phyloP scores from a whole-genome alignment of 2,113 vertebrate genomes.

The Burhinus bistriatus region DNA sequence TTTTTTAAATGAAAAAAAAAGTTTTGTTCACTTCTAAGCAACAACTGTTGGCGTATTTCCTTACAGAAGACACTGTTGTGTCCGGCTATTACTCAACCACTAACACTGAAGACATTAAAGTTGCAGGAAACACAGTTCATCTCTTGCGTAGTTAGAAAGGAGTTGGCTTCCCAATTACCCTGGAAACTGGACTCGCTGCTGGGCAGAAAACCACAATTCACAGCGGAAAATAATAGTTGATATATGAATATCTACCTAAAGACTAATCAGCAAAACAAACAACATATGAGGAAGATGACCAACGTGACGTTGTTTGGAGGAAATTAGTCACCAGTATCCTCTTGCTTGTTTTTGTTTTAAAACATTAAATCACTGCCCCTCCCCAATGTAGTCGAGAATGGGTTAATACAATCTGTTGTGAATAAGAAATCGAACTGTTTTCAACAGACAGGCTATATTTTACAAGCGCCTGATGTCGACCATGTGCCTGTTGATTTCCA shows the following conservation, averaged over 20 bases:
- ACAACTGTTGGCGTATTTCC: slow-evolving; percentile 7
- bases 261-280: slow-evolving; percentile 34
- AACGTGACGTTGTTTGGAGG: slow-evolving; percentile 19
- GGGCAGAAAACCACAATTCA: slow-evolving; percentile 65
- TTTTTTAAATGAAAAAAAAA: neutral
- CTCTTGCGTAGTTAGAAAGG: slow-evolving; percentile 53
- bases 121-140: slow-evolving; percentile 59
- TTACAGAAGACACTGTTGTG: slow-evolving; percentile 33
- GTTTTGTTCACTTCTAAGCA: neutral
- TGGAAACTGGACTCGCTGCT: slow-evolving; percentile 45
- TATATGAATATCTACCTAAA: slow-evolving; percentile 31
- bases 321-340: slow-evolving; percentile 60
- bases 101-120: slow-evolving; percentile 1
- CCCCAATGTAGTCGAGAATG: neutral
- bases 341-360: slow-evolving; percentile 10
- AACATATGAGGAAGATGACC: neutral
- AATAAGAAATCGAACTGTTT: neutral
- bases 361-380: neutral
- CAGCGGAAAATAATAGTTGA: slow-evolving; percentile 33
- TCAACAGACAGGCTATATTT: neutral
- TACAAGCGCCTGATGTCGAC: neutral
- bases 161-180: slow-evolving; percentile 53
- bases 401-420: slow-evolving; percentile 16
- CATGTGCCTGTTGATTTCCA: neutral
- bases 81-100: slow-evolving; percentile 53